Conservation (phyloP, 2,888 invertebrate species). For the Cryptus armator region DNA sequence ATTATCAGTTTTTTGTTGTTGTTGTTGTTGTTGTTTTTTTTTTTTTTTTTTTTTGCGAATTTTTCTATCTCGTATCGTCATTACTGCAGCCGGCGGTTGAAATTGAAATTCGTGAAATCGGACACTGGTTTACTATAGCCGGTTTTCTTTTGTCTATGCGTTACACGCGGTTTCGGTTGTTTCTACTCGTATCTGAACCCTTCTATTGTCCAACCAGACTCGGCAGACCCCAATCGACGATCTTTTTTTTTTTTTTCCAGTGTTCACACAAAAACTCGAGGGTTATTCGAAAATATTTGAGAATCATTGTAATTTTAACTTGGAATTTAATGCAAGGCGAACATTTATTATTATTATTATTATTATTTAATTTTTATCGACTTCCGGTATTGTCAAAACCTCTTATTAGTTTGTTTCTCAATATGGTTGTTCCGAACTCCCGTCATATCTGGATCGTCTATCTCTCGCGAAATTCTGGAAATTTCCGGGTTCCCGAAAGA, state of each 20-base stretch:
- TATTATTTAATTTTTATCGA: not conserved
- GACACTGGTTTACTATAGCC: not conserved
- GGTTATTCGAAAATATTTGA: no score
- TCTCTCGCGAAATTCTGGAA: conserved; percentile 11
- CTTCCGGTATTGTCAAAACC: not conserved
- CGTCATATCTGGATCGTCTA: conserved; percentile 16
- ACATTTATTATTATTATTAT: not conserved
- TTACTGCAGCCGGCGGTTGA: conserved; percentile 12
- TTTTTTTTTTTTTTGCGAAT: conserved; percentile 9
- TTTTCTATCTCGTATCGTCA: conserved; percentile 30
- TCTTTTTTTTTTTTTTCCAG: not conserved
- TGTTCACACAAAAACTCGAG: not conserved
- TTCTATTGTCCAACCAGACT: not conserved
- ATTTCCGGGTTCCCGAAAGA: conserved; percentile 13
- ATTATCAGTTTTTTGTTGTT: conserved; percentile 32
- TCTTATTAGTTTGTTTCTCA: not conserved
- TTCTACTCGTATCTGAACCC: conserved; percentile 1
- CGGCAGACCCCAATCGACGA: not conserved
- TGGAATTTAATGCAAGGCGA: not conserved
- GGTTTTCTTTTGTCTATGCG: conserved; percentile 3
- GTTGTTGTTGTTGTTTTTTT: not conserved
- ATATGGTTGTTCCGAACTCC: not conserved
- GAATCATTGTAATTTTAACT: not conserved
- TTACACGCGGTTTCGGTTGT: conserved; percentile 4
- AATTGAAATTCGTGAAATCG: conserved; percentile 50